Evolutionary conservation across 2,888 invertebrate genomes (phyloP), one percentile per base, ranked within the genome.

Genomic region (Leptogaster cylindrica): DNA sequence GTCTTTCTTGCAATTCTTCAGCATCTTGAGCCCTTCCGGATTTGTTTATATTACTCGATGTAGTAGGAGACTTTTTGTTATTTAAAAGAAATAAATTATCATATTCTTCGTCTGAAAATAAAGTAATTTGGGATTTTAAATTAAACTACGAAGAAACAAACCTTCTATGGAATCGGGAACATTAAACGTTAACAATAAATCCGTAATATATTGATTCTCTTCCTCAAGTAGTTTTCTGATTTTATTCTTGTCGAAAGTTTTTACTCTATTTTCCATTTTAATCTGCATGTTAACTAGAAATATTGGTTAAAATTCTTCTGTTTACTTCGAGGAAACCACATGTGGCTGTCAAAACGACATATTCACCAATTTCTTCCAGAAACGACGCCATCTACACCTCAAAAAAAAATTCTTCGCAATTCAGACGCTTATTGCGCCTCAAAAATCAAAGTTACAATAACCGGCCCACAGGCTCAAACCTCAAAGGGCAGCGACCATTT

Each of bases 121-220:
- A 51, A 51, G 16, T 5, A 7, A 52, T 25, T 20, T 7, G 18
- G 7, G 18, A 28, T 20, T 25, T 8, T 31, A 27, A 12, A 10
- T 41, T 16, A 16, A 20, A 7, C 8, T n/a, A 44, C 14, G n/a
- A n/a, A 31, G 7, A 5, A 58, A 68, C 69, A 72, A 73, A 79
- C 80, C 78, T 69, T 80, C 78, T 1, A 75, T 70, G 0, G 78
- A 75, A 69, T 81, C 80, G 1, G 81, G 81, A 0, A 81, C 77
- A 66, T 78, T 77, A 50, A 76, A 77, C 8, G 70, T 76, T 46
- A 74, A 72, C 44, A 81, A 70, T 36, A 80, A 65, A 68, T 77
- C 73, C 39, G 75, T 50, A 2, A 80, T 77, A 28, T 73, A 75
- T 14, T 76, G 75, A 70, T 75, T 76, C 71, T 77, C 76, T 8